Percentiles rank a stretch among this genome's conserved stretches.
Conservation (phyloP, 2,888 invertebrate genomes). For the Acanthoscelides obtectus region DNA sequence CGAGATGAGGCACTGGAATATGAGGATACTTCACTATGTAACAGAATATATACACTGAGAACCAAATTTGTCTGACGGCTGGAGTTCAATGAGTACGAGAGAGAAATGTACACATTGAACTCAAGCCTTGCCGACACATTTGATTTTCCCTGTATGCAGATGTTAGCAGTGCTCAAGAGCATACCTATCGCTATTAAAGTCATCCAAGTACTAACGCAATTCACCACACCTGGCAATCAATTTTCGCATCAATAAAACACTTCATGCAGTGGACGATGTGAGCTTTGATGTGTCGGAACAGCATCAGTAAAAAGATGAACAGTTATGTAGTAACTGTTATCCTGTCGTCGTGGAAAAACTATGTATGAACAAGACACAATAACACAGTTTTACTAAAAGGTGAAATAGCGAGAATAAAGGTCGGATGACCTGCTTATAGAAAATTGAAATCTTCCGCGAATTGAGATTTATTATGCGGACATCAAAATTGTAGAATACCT, state of each 20-base stretch:
- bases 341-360: neutral
- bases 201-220: no score
- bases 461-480: neutral
- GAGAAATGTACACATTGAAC: no score
- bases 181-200: no score
- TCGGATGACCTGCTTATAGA: neutral
- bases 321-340: neutral
- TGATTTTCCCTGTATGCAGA: no score
- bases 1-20: no score
- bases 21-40: no score
- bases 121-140: no score
- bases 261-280: neutral
- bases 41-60: no score
- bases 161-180: no score
- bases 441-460: neutral
- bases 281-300: neutral
- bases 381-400: neutral
- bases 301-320: neutral
- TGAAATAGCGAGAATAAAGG: neutral
- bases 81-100: no score
- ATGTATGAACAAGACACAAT: neutral
- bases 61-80: no score
- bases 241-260: neutral
- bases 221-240: neutral
- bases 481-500: neutral